These are phyloP conservation scores for Aphidoletes aphidimyza DNA, from an alignment of 2,888 invertebrate genomes.

Conservation along the genomic window DNA sequence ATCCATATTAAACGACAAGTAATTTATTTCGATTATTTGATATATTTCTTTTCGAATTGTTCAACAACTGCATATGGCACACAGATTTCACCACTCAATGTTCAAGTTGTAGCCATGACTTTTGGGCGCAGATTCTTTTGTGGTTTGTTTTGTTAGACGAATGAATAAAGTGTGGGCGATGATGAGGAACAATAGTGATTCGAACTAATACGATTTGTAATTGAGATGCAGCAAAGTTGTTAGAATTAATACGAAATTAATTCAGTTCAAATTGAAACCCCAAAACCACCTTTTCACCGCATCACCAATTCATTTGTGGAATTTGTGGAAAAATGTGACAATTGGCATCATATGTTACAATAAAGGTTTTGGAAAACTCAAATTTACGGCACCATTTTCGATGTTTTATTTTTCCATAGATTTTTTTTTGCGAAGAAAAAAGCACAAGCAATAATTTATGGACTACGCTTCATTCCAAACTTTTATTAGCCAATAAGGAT, in stretches of 20 bases:
- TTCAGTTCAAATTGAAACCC: conserved; percentile 10
- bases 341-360: conserved; percentile 30
- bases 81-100: not conserved
- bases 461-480: not conserved
- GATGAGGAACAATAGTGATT: not conserved
- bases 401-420: not conserved
- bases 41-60: conserved; percentile 29
- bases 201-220: not conserved
- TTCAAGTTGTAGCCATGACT: not conserved
- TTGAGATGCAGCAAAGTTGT: not conserved
- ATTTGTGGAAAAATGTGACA: not conserved
- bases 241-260: conserved; percentile 40
- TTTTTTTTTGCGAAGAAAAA: not conserved
- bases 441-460: not conserved
- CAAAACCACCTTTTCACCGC: not conserved
- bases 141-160: not conserved
- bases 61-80: not conserved
- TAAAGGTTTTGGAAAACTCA: conserved; percentile 7
- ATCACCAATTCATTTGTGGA: not conserved
- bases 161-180: conserved; percentile 27
- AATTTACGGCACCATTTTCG: conserved; percentile 11
- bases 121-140: not conserved
- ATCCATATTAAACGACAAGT: conserved; percentile 52
- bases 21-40: conserved; percentile 50
- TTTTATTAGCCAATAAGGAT: conserved; percentile 40